A percentile compares a stretch with the other conserved stretches of the same genome.
Conservation (phyloP, 1,140 invertebrate genomes). For the Pachyrhynchus sulphureomaculatus region DNA sequence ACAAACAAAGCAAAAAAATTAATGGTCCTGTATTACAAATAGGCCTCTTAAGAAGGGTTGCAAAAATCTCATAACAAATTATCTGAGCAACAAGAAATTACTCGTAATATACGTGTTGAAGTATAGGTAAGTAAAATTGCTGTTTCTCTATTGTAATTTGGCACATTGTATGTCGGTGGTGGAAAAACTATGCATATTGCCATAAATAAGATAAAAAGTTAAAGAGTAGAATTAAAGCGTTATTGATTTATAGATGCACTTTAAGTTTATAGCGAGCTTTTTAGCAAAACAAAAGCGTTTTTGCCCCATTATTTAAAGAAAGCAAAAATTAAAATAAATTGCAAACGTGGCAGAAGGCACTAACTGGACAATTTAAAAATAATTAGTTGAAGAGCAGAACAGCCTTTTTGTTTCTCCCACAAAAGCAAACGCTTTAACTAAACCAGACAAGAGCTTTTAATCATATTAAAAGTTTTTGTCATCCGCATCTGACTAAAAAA, state of each 20-base stretch:
- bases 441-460: slow-evolving; percentile 27
- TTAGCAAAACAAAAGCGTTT: slow-evolving; percentile 8
- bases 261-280: slow-evolving; percentile 2
- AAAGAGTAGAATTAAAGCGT: slow-evolving; percentile 15
- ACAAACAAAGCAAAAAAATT: too few species aligned
- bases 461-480: slow-evolving; percentile 28
- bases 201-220: slow-evolving; percentile 9
- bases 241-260: slow-evolving; percentile 25
- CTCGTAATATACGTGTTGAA: too few species aligned
- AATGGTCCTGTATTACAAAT: too few species aligned
- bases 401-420: slow-evolving; percentile 15
- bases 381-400: slow-evolving; percentile 26
- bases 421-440: slow-evolving; percentile 8
- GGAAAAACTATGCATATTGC: too few species aligned
- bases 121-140: too few species aligned
- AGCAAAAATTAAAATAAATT: slow-evolving; percentile 28
- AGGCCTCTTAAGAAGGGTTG: too few species aligned
- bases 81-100: too few species aligned
- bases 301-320: slow-evolving; percentile 22
- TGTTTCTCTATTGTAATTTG: too few species aligned
- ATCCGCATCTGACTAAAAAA: slow-evolving; percentile 14
- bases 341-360: slow-evolving; percentile 26
- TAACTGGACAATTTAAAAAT: slow-evolving; percentile 30
- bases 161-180: too few species aligned
- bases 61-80: too few species aligned